Conservation (phyloP, 2,888 invertebrate genomes). For the Pomacea canaliculata region DNA sequence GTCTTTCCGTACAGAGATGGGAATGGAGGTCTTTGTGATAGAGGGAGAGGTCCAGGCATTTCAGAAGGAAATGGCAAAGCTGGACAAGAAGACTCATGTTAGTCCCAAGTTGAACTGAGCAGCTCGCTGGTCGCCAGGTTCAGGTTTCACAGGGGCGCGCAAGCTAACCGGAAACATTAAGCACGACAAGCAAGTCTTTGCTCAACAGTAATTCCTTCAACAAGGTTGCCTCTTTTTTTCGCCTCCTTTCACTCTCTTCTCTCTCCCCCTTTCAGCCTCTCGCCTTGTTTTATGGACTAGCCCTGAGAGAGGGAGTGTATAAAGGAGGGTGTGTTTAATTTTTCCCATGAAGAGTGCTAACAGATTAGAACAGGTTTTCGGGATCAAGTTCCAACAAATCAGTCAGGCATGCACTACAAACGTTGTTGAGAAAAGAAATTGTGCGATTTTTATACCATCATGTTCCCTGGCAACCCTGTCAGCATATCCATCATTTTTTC, state of each 20-base stretch:
- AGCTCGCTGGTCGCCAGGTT: no score
- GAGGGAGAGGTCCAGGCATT: no score
- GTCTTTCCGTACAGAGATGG: not conserved
- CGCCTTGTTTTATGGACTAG: conserved; percentile 12
- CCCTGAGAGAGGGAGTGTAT: not conserved
- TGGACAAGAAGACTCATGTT: no score
- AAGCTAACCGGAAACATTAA: no score
- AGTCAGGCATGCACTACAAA: conserved; percentile 5
- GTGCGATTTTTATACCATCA: conserved; percentile 8
- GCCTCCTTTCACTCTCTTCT: not conserved
- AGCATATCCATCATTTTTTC: conserved; percentile 2
- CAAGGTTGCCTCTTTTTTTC: not conserved
- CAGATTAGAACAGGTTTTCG: conserved; percentile 17
- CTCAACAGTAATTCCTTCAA: no score
- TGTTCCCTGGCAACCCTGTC: conserved; percentile 1
- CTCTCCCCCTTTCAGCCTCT: not conserved
- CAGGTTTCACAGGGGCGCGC: no score
- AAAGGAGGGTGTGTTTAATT: not conserved
- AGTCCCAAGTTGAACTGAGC: no score
- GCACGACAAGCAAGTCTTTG: no score
- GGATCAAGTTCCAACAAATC: not conserved
- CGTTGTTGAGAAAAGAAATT: conserved; percentile 10
- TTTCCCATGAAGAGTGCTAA: conserved; percentile 7
- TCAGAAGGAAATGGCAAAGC: no score
- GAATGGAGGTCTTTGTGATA: not conserved